Conservation (phyloP, 1,140 invertebrate species). For the Hyles euphorbiae region DNA sequence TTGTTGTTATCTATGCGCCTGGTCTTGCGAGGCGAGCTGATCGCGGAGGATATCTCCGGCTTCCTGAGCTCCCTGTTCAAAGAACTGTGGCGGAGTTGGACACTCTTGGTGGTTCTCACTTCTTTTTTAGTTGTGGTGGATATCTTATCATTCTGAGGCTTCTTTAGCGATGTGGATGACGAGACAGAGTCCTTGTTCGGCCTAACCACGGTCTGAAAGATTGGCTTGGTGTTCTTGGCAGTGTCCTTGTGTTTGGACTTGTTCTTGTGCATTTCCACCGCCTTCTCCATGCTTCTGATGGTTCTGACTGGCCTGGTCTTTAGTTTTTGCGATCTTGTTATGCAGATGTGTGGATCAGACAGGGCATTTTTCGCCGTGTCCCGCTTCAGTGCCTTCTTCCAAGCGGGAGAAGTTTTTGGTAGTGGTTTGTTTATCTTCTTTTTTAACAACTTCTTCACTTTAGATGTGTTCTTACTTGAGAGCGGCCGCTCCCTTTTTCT, state of each 20-base stretch:
- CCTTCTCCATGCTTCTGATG: constrained; percentile 62
- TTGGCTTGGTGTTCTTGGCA: constrained; percentile 48
- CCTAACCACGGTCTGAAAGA: constrained; percentile 67
- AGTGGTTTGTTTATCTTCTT: constrained; percentile 39
- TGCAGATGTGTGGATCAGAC: constrained; percentile 34
- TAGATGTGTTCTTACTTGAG: constrained; percentile 47
- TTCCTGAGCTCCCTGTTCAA: constrained; percentile 57
- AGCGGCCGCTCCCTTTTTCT: constrained; percentile 66
- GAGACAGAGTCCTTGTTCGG: constrained; percentile 49
- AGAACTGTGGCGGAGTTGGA: constrained; percentile 57
- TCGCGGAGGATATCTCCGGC: constrained; percentile 50
- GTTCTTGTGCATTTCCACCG: constrained; percentile 35
- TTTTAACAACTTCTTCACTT: constrained; percentile 34
- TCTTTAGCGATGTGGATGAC: constrained; percentile 41
- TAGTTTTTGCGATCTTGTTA: constrained; percentile 53
- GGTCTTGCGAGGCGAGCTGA: constrained; percentile 65
- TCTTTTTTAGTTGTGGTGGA: constrained; percentile 55
- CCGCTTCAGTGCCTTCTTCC: constrained; percentile 43
- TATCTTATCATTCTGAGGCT: constrained; percentile 49
- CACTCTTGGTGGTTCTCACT: constrained; percentile 52
- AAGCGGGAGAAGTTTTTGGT: constrained; percentile 37
- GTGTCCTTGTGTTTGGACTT: constrained; percentile 52
- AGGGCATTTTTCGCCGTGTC: constrained; percentile 53
- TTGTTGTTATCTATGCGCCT: constrained; percentile 69
- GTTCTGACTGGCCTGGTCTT: constrained; percentile 59